Base-by-base conservation (phyloP, 1,140 invertebrate species). In the Eupristina koningsbergeri region DNA sequence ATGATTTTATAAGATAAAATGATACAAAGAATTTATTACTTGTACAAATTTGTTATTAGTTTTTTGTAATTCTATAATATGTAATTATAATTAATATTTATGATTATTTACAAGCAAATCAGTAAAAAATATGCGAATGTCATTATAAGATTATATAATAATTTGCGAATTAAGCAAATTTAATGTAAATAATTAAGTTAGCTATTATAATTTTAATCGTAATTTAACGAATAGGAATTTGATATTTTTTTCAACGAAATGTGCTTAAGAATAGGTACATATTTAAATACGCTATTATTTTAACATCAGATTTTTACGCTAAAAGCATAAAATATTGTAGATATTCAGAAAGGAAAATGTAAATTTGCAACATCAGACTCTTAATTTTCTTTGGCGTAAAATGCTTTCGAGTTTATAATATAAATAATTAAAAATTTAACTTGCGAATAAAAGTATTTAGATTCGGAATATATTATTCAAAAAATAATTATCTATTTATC, bases 61-160 rank as follows among this genome's bases (percentile, higher is more conserved):
- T 34, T 67, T 7, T 34, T 69, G 15, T 80, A 78, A 45, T 29
- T 15, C 36, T 80, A 79, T 80, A 53, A 50, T 71, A 47, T 41
- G 3, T 50, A 13, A 31, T 61, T 73, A 81, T 9, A 31, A 67
- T 75, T 50, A 41, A 74, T 0, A 64, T 34, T 26, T 74, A 58
- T 50, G 31, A 82, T 82, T 82, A 82, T 82, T 82, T 82, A 82
- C 80, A 82, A 75, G 80, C 73, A 82, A 39, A 1, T 19, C 29
- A 76, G 36, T 53, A 84, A 26, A 76, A 75, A 75, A 74, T 63
- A 29, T 63, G 64, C 58, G 5, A 31, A 50, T 76, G 34, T 36
- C 31, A 61, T 80, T 74, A 63, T 31, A 22, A 19, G 15, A n/a
- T 81, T 85, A 81, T 79, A 47, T 26, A 45, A 45, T 61, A 41